These are phyloP conservation scores for Blastobasis adustella DNA, from an alignment of 2,888 invertebrate genomes.

Conservation along the genomic window DNA sequence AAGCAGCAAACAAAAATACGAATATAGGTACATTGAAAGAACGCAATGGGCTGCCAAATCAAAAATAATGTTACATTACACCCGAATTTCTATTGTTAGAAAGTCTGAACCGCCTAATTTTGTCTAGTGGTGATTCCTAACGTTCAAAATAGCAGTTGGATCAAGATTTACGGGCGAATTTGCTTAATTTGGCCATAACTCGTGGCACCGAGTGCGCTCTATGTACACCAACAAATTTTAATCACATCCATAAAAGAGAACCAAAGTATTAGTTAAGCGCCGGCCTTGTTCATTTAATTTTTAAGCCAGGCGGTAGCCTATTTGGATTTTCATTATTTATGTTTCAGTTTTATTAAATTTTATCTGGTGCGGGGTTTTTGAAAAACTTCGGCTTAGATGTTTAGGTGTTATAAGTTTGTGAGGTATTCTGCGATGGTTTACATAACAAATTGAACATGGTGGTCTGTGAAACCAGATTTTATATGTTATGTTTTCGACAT, in stretches of 20 bases:
- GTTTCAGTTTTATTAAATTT: neutral
- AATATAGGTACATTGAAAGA: no score
- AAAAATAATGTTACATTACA: neutral
- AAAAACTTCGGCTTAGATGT: no score
- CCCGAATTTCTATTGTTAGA: neutral
- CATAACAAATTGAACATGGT: no score
- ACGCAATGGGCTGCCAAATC: neutral
- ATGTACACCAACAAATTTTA: conserved; percentile 20
- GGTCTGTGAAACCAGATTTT: no score
- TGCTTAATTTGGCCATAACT: conserved; percentile 23
- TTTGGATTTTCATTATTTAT: conserved; percentile 5
- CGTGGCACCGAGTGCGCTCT: conserved; percentile 20
- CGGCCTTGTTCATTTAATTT: conserved; percentile 2
- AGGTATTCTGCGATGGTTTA: no score
- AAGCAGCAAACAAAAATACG: no score
- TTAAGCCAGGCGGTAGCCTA: conserved; percentile 5
- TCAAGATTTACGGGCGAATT: conserved; percentile 21
- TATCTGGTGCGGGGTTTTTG: no score
- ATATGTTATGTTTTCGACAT: no score
- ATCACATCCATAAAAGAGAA: conserved; percentile 10
- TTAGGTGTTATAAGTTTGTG: no score
- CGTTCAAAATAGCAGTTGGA: conserved; percentile 11
- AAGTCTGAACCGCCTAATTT: conserved; percentile 4
- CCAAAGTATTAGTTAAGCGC: neutral
- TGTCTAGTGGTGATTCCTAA: conserved; percentile 5